These are phyloP conservation scores for Bombus vancouverensis DNA, from an alignment of 1,140 invertebrate genomes.

Conservation along the genomic window DNA sequence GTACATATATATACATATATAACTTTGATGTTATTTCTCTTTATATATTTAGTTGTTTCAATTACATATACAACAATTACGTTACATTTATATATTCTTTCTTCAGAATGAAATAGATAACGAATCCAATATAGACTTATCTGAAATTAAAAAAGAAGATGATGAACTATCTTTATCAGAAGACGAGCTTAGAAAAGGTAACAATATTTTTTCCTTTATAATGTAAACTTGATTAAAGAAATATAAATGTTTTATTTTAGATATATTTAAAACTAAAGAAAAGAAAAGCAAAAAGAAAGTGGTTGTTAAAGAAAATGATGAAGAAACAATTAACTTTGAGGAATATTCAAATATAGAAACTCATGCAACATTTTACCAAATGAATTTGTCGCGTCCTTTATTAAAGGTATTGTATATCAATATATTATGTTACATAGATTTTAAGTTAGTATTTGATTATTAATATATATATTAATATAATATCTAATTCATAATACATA, in stretches of 20 bases:
- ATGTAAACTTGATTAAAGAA: not conserved
- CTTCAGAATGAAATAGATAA: constrained; percentile 54
- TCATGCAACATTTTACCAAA: constrained; percentile 92
- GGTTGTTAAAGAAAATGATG: constrained; percentile 79
- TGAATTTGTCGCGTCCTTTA: constrained; percentile 95
- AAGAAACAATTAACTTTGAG: constrained; percentile 88
- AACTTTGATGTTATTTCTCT: constrained; percentile 1
- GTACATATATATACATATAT: constrained; percentile 56
- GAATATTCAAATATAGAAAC: constrained; percentile 88
- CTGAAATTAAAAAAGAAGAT: constrained; percentile 72
- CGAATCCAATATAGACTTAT: constrained; percentile 68
- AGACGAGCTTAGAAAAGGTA: constrained; percentile 88
- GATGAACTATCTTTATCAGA: constrained; percentile 85
- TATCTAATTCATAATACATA: constrained; percentile 5
- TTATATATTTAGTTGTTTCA: constrained; percentile 23
- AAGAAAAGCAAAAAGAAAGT: constrained; percentile 72
- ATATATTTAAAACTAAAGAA: constrained; percentile 76
- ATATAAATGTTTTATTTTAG: constrained; percentile 62
- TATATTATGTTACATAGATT: not conserved
- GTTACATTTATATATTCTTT: constrained; percentile 37
- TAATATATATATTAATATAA: no score
- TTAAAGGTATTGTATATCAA: constrained; percentile 85
- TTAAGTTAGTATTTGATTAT: not conserved
- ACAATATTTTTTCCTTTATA: constrained; percentile 23
- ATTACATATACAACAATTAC: not conserved